Evolutionary conservation across 1,140 invertebrate genomes (phyloP).

Genomic region (Odontomachus brunneus): DNA sequence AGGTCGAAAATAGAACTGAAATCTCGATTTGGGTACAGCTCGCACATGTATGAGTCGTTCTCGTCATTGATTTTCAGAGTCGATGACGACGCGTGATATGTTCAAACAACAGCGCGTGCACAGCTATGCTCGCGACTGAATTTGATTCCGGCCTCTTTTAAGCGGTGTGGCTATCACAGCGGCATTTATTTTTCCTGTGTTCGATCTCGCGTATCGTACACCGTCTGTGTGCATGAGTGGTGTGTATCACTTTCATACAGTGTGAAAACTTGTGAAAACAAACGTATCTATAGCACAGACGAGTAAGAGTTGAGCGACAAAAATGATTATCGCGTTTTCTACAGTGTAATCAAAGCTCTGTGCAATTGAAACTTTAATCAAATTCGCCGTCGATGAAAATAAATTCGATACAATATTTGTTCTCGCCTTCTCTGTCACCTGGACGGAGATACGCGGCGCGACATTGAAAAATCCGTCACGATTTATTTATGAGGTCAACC

Average conservation of each 20-base stretch:
- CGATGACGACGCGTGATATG: not conserved
- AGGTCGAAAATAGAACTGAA: too few relatives aligned
- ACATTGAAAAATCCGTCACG: not conserved
- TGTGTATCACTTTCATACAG: too few relatives aligned
- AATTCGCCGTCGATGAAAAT: not conserved
- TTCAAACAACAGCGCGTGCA: too few relatives aligned
- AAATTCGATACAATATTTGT: slow-evolving; percentile 1
- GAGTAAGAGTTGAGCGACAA: not conserved
- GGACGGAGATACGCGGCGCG: not conserved
- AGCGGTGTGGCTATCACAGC: not conserved
- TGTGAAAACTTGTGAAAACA: not conserved
- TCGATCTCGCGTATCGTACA: slow-evolving; percentile 2
- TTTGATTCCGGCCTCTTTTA: slow-evolving; percentile 4
- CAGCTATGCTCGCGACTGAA: not conserved
- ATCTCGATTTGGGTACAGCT: too few relatives aligned
- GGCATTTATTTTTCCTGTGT: slow-evolving; percentile 11
- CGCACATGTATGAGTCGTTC: not conserved
- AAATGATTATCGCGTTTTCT: not conserved
- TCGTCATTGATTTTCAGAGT: not conserved
- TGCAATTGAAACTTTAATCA: not conserved
- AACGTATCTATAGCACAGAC: not conserved
- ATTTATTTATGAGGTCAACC: slow-evolving; percentile 58
- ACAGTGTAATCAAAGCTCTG: not conserved
- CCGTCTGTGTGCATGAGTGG: too few relatives aligned
- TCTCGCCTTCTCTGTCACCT: not conserved